These are phyloP conservation scores for Gallinago paraguaiae DNA, from an alignment of 2,113 vertebrate species.

Conservation along the genomic window DNA sequence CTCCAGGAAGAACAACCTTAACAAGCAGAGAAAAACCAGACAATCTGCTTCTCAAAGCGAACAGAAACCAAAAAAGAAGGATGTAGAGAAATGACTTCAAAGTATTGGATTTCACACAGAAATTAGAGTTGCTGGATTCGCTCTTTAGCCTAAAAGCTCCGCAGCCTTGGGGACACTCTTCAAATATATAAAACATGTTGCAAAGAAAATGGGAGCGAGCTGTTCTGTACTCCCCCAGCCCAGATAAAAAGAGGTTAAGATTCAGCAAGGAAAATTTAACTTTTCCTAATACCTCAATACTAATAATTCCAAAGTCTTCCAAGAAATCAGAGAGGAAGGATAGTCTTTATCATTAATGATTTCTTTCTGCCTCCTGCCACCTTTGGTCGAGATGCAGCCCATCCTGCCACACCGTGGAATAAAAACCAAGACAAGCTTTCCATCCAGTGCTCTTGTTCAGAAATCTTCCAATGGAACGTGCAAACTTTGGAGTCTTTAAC, in stretches of 20 bases:
- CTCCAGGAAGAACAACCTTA: too few relatives aligned
- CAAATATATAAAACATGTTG: not conserved
- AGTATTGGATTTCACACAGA: not conserved
- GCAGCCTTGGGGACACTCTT: not conserved
- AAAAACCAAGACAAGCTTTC: not conserved
- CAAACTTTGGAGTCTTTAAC: not conserved
- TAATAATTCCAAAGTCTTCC: not conserved
- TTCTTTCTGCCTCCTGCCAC: not conserved
- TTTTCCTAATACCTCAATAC: not conserved
- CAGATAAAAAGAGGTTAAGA: not conserved
- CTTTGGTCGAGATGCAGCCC: fast-evolving
- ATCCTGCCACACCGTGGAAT: not conserved
- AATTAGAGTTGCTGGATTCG: not conserved
- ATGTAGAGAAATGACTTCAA: not conserved
- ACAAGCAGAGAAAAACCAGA: not conserved
- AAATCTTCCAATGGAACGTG: not conserved
- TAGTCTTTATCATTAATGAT: not conserved
- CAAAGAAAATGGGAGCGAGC: not conserved
- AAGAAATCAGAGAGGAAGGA: not conserved
- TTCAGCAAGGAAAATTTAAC: not conserved
- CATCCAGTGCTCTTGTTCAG: not conserved
- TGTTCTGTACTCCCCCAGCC: not conserved
- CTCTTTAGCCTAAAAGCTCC: not conserved
- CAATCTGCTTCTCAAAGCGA: not conserved
- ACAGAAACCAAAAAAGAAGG: not conserved